A percentile compares a stretch with the other conserved stretches of the same genome.
These are phyloP conservation scores for Andricus curvator DNA, from an alignment of 2,888 invertebrate species.

Conservation along the genomic window DNA sequence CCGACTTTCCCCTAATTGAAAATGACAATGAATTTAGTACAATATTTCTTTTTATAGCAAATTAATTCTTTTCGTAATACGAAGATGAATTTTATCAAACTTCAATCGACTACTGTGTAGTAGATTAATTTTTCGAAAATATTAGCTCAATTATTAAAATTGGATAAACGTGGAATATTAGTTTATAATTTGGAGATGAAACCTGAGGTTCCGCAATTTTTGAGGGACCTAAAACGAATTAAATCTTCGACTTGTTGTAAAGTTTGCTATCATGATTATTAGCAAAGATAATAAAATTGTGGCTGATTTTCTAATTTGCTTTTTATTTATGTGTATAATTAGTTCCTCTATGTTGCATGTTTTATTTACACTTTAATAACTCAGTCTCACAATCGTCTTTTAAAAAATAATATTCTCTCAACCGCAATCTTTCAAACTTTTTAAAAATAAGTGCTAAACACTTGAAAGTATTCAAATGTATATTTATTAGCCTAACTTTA, in stretches of 20 bases:
- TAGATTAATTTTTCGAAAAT: not conserved
- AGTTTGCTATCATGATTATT: not conserved
- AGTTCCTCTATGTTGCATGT: not conserved
- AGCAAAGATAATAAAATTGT: not conserved
- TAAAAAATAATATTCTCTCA: not conserved
- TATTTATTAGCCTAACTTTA: not conserved
- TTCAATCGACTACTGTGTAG: not conserved
- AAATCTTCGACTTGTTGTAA: not conserved
- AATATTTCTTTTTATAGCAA: not conserved
- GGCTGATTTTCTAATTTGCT: not conserved
- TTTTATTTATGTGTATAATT: not conserved
- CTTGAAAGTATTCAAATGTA: not conserved
- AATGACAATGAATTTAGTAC: not conserved
- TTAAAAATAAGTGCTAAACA: too few relatives aligned
- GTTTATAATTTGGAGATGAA: not conserved
- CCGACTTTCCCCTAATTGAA: not conserved
- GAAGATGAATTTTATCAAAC: not conserved
- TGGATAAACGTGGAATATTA: not conserved
- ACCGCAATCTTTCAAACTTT: too few relatives aligned
- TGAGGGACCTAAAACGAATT: not conserved
- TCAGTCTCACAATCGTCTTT: not conserved
- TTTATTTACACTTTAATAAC: not conserved
- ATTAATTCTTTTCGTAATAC: not conserved
- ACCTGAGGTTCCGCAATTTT: not conserved
- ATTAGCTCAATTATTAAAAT: not conserved